Base-by-base conservation (phyloP, 2,113 vertebrate genomes). In the Stigmatopora nigra region DNA sequence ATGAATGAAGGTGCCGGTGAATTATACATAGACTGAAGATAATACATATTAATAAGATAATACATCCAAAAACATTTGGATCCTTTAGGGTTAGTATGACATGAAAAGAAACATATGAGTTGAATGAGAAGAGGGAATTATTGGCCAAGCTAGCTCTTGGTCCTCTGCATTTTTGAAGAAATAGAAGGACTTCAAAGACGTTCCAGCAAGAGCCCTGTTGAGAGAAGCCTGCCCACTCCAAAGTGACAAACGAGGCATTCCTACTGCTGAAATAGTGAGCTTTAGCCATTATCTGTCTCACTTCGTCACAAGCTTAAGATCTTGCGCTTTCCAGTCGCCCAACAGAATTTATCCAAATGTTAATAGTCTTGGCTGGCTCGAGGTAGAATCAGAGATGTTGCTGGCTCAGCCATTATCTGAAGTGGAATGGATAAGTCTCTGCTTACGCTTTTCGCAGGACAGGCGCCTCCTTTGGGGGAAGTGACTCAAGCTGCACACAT, bases 231-330 rank as follows among this genome's bases (percentile, higher is more conserved):
- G 68, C 61, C 25, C 35, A 36, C 31, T 36, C 62, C 19, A 36
- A 78, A 60, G 62, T 45, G 75, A 84, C 82, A 84, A 80, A 82
- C 67, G 72, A 64, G 63, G 56, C 79, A 55, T 75, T 71, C 61
- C 63, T 57, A 74, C 72, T 73, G 58, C 73, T 68, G 70, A 75
- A 58, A 41, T 57, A 66, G 75, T 57, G 65, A 72, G 75, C 69
- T 76, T 76, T 16, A 82, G 71, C 78, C 72, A 77, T 76, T 82
- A 70, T 76, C 75, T 80, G 82, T 86, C 82, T 83, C 65, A 66
- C 77, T 76, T 76, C 48, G 75, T 82, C 67, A 70, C 61, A 68
- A 55, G 64, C 69, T 59, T 73, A 69, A 52, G 74, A 73, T 77
- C 31, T 63, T 14, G 22, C 48, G 60, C 64, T 63, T 69, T 46